These are phyloP conservation scores for Dicranocentrus wangi DNA, from an alignment of 2,888 invertebrate species.

Conservation along the genomic window DNA sequence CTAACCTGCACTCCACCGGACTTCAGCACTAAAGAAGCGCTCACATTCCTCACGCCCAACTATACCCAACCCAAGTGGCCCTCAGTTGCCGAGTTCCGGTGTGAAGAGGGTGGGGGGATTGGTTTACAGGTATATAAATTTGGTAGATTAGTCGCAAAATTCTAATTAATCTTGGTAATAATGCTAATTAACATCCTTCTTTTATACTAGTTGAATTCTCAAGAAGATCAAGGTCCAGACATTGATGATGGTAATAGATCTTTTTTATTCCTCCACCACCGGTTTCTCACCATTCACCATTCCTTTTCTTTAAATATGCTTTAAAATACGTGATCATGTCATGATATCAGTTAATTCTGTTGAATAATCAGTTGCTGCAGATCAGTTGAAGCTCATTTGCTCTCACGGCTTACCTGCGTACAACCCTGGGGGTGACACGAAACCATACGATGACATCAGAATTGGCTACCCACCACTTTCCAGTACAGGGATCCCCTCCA, in stretches of 20 bases:
- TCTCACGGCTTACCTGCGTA: background rate
- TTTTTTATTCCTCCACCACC: too few relatives aligned
- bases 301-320: background rate
- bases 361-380: background rate
- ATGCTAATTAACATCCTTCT: too few relatives aligned
- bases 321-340: too few relatives aligned
- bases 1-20: background rate
- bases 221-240: background rate
- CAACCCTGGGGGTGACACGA: background rate
- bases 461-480: background rate
- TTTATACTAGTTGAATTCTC: too few relatives aligned
- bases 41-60: background rate
- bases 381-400: background rate
- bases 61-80: background rate
- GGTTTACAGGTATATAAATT: too few relatives aligned
- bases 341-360: too few relatives aligned
- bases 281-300: too few relatives aligned
- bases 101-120: background rate
- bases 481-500: background rate
- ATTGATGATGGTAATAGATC: too few relatives aligned
- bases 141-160: too few relatives aligned
- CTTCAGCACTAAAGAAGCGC: background rate
- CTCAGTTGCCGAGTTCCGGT: background rate
- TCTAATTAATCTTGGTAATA: too few relatives aligned
- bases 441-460: background rate